phyloP scores from a whole-genome alignment of 1,140 invertebrate genomes.

The Habropoda laboriosa region DNA sequence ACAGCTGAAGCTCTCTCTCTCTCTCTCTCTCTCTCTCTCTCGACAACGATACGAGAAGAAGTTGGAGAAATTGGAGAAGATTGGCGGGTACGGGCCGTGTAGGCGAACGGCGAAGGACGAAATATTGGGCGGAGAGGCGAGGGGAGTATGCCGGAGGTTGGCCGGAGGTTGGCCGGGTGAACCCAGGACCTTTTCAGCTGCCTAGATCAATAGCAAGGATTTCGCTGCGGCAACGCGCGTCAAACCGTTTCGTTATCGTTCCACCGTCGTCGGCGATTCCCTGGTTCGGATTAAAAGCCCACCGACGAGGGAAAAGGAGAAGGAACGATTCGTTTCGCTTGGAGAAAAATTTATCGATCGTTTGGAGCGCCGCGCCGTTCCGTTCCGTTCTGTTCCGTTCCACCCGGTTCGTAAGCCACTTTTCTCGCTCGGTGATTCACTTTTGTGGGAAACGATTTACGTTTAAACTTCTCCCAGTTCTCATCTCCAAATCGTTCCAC shows the following conservation, averaged over 20 bases:
- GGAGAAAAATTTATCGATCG: too few relatives aligned
- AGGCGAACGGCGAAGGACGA: constrained; percentile 19
- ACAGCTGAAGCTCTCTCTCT: too few relatives aligned
- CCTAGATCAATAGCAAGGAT: constrained; percentile 70
- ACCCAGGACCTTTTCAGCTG: constrained; percentile 67
- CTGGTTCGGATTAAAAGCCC: too few relatives aligned
- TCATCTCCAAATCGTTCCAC: neutral
- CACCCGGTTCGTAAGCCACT: neutral
- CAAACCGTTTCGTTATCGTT: constrained; percentile 8
- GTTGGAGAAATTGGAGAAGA: neutral
- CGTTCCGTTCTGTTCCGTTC: neutral
- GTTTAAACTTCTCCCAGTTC: neutral
- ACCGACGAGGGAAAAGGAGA: neutral
- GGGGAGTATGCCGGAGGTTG: constrained; percentile 17
- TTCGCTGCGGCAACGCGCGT: constrained; percentile 50
- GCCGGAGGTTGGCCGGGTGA: constrained; percentile 61
- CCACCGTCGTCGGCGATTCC: too few relatives aligned
- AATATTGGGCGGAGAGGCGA: constrained; percentile 6
- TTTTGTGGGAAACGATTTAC: neutral
- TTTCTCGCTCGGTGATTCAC: neutral
- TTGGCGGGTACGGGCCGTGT: neutral
- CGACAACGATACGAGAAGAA: too few relatives aligned
- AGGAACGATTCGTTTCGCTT: neutral
- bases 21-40: too few relatives aligned
- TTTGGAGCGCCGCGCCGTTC: too few relatives aligned